Evolutionary conservation across 1,140 invertebrate species (phyloP).

Genomic region (Pararge aegeria): DNA sequence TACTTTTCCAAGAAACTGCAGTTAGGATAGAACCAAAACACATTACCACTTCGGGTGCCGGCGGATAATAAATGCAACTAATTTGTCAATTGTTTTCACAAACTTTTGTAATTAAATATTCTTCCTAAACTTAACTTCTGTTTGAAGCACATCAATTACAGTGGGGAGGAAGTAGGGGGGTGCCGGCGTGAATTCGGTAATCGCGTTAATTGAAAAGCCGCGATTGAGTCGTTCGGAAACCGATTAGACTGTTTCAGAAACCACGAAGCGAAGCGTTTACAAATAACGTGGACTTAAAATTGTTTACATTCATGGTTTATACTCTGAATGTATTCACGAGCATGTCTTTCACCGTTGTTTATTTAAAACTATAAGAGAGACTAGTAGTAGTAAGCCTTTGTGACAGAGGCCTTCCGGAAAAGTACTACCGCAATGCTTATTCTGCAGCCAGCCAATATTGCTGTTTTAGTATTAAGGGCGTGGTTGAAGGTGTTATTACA

Average conservation of each 20-base stretch:
- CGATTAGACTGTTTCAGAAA: constrained; percentile 7
- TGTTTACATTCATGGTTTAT: not conserved
- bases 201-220: constrained; percentile 9
- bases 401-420: too few species aligned
- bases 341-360: not conserved
- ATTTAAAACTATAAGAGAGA: too few species aligned
- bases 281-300: not conserved
- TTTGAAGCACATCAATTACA: not conserved
- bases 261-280: not conserved
- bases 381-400: too few species aligned
- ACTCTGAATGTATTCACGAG: not conserved
- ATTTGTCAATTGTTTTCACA: not conserved
- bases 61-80: not conserved
- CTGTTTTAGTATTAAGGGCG: too few species aligned
- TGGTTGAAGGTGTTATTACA: too few species aligned
- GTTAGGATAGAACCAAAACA: not conserved
- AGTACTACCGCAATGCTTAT: too few species aligned
- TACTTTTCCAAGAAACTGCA: too few species aligned
- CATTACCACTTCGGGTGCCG: not conserved
- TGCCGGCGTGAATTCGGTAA: not conserved
- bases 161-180: not conserved
- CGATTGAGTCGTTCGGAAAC: constrained; percentile 8
- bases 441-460: too few species aligned
- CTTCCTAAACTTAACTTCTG: not conserved
- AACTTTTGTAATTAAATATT: constrained; percentile 3